Percentiles rank a stretch among this genome's conserved stretches.
Evolutionary conservation across 2,113 vertebrate genomes (phyloP).

Genomic region (Crotalus tigris): DNA sequence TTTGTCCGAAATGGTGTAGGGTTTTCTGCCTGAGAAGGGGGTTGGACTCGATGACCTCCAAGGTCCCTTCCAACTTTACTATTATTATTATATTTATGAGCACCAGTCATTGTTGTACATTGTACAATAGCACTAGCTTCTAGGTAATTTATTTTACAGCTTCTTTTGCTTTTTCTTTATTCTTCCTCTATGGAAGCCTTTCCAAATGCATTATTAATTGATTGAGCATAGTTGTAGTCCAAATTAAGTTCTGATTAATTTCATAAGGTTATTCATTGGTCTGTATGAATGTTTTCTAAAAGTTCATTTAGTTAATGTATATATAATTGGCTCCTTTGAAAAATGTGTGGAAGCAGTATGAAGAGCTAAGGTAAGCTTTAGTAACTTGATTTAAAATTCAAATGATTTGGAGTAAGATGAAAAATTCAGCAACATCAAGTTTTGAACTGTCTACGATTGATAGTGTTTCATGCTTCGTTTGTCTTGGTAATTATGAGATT

Average conservation of each 20-base stretch:
- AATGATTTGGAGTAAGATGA: conserved; percentile 39
- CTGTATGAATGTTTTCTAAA: neutral
- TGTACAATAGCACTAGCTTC: neutral
- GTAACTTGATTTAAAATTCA: conserved; percentile 37
- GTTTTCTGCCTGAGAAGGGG: no score
- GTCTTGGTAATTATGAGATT: conserved; percentile 53
- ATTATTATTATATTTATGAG: neutral
- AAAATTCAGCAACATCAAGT: conserved; percentile 35
- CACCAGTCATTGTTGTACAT: neutral
- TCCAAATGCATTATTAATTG: conserved; percentile 1
- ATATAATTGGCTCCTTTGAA: neutral
- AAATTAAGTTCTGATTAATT: conserved; percentile 10
- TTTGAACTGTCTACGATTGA: conserved; percentile 40
- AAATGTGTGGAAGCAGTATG: neutral
- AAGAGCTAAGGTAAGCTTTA: conserved; percentile 39
- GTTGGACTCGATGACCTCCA: no score
- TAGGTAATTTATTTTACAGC: neutral
- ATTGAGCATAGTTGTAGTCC: neutral
- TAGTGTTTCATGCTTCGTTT: conserved; percentile 54
- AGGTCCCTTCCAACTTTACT: no score
- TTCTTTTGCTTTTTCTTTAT: neutral
- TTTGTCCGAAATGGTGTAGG: no score
- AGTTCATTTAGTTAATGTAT: neutral
- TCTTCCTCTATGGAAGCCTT: neutral
- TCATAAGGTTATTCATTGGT: neutral